Percentiles rank a stretch among this genome's conserved stretches.
These are phyloP conservation scores for Penaeus japonicus DNA, from an alignment of 1,140 invertebrate species.

Conservation along the genomic window DNA sequence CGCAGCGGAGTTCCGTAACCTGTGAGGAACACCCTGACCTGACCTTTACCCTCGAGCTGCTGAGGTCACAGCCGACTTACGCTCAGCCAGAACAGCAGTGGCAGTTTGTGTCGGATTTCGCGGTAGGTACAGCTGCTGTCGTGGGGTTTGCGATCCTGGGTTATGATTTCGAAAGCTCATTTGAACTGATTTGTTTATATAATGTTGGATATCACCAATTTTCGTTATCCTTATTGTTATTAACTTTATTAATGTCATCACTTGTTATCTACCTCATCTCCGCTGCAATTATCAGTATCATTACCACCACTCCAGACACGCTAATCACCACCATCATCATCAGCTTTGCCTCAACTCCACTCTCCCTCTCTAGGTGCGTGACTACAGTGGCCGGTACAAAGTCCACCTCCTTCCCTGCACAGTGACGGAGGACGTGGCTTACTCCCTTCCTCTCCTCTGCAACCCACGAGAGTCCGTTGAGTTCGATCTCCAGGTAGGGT, in stretches of 20 bases:
- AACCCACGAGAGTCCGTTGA: constrained; percentile 62
- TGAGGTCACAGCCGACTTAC: neutral
- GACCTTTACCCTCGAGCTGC: neutral
- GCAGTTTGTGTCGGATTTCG: neutral
- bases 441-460: constrained; percentile 61
- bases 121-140: neutral
- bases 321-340: too few relatives aligned
- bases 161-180: too few relatives aligned
- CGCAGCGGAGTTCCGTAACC: neutral
- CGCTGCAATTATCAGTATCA: too few relatives aligned
- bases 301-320: too few relatives aligned
- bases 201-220: too few relatives aligned
- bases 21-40: neutral
- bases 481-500: constrained; percentile 64
- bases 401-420: constrained; percentile 65
- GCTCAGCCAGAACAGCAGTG: neutral
- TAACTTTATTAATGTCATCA: too few relatives aligned
- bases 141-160: neutral
- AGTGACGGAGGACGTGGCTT: constrained; percentile 61
- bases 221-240: too few relatives aligned
- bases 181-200: too few relatives aligned
- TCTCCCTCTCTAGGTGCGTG: neutral
- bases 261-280: too few relatives aligned
- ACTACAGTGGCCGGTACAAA: constrained; percentile 59
- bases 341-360: too few relatives aligned